Evolutionary conservation across 2,888 invertebrate species (phyloP).

Genomic region (Drosophila melanosoma): DNA sequence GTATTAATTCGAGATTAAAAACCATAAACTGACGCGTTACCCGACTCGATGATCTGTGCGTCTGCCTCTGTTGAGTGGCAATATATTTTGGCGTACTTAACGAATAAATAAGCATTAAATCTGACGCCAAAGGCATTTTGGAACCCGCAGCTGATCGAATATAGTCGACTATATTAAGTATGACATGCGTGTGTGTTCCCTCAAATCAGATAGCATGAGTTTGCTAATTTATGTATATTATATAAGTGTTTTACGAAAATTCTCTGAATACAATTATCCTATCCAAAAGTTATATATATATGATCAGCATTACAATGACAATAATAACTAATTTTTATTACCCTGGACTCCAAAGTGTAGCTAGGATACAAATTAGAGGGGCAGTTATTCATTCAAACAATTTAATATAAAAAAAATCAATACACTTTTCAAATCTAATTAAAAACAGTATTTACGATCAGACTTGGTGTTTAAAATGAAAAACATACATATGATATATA

Average conservation of each 20-base stretch:
- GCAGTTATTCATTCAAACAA: background rate
- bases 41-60: slow-evolving; percentile 7
- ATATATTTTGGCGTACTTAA: slow-evolving; percentile 47
- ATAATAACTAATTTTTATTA: background rate
- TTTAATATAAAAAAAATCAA: background rate
- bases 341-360: background rate
- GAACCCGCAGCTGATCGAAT: slow-evolving; percentile 19
- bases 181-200: background rate
- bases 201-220: background rate
- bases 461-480: background rate
- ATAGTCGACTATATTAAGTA: background rate
- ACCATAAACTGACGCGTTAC: slow-evolving; percentile 43
- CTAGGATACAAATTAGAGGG: background rate
- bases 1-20: slow-evolving; percentile 70
- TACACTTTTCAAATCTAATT: background rate
- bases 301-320: too few relatives aligned
- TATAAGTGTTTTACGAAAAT: too few relatives aligned
- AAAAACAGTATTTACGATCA: background rate
- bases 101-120: slow-evolving; percentile 38
- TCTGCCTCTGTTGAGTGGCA: slow-evolving; percentile 24
- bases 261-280: background rate
- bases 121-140: slow-evolving; percentile 5
- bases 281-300: background rate
- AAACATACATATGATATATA: background rate
- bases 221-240: background rate